Evolutionary conservation across 2,888 invertebrate species (phyloP).

Genomic region (Ferrisia virgata): DNA sequence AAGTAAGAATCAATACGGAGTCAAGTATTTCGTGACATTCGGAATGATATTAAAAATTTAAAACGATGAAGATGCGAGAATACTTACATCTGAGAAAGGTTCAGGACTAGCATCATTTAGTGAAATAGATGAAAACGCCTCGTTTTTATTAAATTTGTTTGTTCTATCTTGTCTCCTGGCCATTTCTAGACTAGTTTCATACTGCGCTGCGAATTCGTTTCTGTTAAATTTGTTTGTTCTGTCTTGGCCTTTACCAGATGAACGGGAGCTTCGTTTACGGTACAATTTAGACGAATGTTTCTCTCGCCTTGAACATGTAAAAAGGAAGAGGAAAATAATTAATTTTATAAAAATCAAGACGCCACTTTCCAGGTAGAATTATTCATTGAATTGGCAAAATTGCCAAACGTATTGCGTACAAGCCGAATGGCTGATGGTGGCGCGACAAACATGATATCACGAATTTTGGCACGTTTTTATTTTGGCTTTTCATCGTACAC

Average conservation of each 20-base stretch:
- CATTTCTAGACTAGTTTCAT: conserved; percentile 5
- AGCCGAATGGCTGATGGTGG: background rate
- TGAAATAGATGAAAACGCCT: conserved; percentile 42
- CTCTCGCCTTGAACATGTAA: conserved; percentile 57
- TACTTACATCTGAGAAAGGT: conserved; percentile 28
- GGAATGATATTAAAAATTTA: no score
- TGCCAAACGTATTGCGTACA: background rate
- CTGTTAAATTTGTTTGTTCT: conserved; percentile 53
- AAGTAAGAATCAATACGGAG: no score
- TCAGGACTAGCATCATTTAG: conserved; percentile 39
- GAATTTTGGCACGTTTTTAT: conserved; percentile 1
- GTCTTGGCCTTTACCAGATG: conserved; percentile 56
- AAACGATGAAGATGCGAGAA: background rate
- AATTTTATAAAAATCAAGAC: background rate
- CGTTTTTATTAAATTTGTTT: conserved; percentile 51
- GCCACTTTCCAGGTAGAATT: conserved; percentile 9
- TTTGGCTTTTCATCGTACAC: background rate
- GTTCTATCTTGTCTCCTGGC: conserved; percentile 58
- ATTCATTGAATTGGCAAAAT: conserved; percentile 7
- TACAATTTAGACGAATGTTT: conserved; percentile 56
- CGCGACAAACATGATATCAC: background rate
- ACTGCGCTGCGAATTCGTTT: conserved; percentile 38
- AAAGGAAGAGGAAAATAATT: background rate
- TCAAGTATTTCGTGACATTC: no score
- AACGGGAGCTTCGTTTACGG: conserved; percentile 55